A percentile compares a stretch with the other conserved stretches of the same genome.
These are phyloP conservation scores for Acanthiza pusilla DNA, from an alignment of 2,797 vertebrate genomes.

Conservation along the genomic window DNA sequence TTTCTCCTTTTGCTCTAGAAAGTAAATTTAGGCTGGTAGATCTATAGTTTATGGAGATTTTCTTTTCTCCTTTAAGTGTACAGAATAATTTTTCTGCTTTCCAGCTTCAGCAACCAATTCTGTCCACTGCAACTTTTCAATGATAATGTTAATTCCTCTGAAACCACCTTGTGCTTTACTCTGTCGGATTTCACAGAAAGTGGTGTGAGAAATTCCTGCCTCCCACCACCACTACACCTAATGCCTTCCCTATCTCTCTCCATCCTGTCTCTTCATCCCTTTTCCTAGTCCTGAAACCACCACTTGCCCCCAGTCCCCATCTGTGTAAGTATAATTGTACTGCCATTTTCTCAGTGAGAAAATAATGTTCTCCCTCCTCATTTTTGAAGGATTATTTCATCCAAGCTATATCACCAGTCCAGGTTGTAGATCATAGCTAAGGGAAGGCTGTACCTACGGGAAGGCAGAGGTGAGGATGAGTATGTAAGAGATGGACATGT, in stretches of 20 bases:
- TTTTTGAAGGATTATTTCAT: neutral
- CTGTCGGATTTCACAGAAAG: neutral
- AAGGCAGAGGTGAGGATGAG: neutral
- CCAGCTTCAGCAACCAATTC: neutral
- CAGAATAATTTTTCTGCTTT: neutral
- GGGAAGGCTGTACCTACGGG: neutral
- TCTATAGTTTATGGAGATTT: neutral
- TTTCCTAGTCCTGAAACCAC: neutral
- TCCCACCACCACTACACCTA: neutral
- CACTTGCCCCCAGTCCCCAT: rapidly evolving
- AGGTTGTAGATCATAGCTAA: neutral
- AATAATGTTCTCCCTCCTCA: neutral
- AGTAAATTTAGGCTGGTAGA: neutral
- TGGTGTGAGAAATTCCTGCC: neutral
- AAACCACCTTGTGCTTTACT: neutral
- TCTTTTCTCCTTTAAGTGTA: neutral
- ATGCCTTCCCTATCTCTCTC: neutral
- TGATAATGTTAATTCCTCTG: neutral
- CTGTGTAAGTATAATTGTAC: neutral
- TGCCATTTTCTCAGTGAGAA: neutral
- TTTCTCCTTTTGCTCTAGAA: neutral
- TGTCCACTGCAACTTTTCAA: neutral
- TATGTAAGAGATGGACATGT: neutral
- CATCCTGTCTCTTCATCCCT: neutral
- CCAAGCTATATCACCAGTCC: neutral